phyloP scores from a whole-genome alignment of 2,888 invertebrate species.

The Megaustenia siamemsis region DNA sequence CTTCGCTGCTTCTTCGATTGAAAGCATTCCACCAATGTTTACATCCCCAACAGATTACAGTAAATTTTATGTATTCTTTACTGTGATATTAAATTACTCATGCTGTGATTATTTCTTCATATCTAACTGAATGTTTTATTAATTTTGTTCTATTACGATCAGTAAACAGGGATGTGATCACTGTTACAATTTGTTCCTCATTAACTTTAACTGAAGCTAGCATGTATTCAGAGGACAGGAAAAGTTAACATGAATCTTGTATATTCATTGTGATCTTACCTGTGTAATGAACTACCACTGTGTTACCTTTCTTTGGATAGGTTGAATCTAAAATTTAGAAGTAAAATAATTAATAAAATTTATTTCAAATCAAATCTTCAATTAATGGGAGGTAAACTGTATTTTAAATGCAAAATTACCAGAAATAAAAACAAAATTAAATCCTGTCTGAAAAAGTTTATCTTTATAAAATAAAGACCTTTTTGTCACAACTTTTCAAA shows the following conservation, averaged over 20 bases:
- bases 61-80: too few relatives aligned
- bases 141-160: too few relatives aligned
- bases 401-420: neutral
- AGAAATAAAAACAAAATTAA: neutral
- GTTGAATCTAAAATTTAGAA: slow-evolving; percentile 22
- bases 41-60: too few relatives aligned
- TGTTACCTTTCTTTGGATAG: slow-evolving; percentile 93
- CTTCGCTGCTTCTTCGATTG: too few relatives aligned
- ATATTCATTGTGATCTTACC: slow-evolving; percentile 82
- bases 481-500: neutral
- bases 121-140: too few relatives aligned
- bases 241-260: neutral
- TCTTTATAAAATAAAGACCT: neutral
- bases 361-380: neutral
- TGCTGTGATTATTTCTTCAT: too few relatives aligned
- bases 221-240: too few relatives aligned
- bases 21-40: too few relatives aligned
- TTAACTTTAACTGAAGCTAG: too few relatives aligned
- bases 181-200: too few relatives aligned
- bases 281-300: slow-evolving; percentile 96
- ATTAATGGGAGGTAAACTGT: neutral
- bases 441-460: neutral
- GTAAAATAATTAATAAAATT: neutral
- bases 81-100: too few relatives aligned
- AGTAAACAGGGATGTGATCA: too few relatives aligned